These are phyloP conservation scores for Donacobius atricapilla DNA, from an alignment of 2,113 vertebrate species.

Conservation along the genomic window DNA sequence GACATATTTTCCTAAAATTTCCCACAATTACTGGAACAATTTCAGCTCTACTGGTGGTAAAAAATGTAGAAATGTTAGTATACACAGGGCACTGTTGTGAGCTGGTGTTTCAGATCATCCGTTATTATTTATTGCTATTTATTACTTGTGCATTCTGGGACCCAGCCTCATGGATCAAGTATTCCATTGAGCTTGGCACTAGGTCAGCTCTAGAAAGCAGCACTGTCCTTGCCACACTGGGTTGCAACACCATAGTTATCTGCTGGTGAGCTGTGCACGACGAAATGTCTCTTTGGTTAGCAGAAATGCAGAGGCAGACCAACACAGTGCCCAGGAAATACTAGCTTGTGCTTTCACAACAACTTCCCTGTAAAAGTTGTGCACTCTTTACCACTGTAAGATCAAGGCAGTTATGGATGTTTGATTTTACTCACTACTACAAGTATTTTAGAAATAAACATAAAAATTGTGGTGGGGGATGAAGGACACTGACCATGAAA, in stretches of 20 bases:
- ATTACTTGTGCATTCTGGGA: neutral
- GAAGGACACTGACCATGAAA: neutral
- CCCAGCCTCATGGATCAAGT: neutral
- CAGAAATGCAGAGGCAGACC: neutral
- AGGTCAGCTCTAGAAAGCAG: neutral
- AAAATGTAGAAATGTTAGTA: slow-evolving; percentile 17
- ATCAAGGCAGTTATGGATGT: neutral
- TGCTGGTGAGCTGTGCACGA: neutral
- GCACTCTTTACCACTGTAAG: neutral
- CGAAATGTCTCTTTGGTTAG: neutral
- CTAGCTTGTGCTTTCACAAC: neutral
- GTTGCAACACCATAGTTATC: neutral
- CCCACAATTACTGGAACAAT: slow-evolving; percentile 41
- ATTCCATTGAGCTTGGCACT: neutral
- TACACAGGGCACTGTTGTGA: neutral
- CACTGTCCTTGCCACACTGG: neutral
- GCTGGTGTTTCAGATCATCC: neutral
- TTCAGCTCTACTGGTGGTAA: slow-evolving; percentile 35
- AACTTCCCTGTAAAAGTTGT: neutral
- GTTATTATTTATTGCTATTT: slow-evolving; percentile 4
- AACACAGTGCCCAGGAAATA: neutral
- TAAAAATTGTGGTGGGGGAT: neutral
- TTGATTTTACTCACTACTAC: neutral
- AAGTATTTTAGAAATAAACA: neutral
- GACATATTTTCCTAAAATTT: slow-evolving; percentile 52